phyloP scores from a whole-genome alignment of 2,113 vertebrate species.

The Trochalopteron elliotii region DNA sequence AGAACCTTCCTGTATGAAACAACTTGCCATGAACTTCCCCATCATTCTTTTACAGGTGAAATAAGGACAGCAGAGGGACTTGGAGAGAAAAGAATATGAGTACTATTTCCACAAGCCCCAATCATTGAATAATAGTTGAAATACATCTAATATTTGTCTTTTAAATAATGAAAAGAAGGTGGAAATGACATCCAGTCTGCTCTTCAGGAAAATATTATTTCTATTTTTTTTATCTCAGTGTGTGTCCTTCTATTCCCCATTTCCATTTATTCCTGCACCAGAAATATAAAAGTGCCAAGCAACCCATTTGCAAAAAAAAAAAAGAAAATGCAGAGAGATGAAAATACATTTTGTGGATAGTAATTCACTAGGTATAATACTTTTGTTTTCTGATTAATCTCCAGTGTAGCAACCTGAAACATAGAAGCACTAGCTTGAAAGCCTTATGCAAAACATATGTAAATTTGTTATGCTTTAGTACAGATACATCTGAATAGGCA shows the following conservation, averaged over 20 bases:
- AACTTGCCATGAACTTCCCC: background rate
- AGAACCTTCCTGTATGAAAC: background rate
- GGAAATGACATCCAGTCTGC: background rate
- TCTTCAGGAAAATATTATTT: background rate
- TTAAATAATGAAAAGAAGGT: background rate
- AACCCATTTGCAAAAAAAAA: background rate
- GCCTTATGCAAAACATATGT: constrained; percentile 73
- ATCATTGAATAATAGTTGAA: background rate
- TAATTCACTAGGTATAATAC: background rate
- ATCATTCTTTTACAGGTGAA: background rate
- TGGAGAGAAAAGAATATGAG: background rate
- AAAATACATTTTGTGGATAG: background rate
- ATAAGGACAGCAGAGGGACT: background rate
- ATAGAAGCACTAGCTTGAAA: constrained; percentile 35
- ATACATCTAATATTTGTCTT: background rate
- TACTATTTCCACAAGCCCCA: background rate
- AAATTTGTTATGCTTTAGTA: constrained; percentile 65
- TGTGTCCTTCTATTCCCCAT: background rate
- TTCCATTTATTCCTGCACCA: background rate
- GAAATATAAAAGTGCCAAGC: background rate
- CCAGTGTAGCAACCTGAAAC: constrained; percentile 10
- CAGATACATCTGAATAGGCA: constrained; percentile 71
- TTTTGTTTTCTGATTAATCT: background rate
- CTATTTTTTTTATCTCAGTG: background rate
- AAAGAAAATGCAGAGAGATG: background rate